These are phyloP conservation scores for Galerucella nymphaeae DNA, from an alignment of 2,888 invertebrate species.

Conservation along the genomic window DNA sequence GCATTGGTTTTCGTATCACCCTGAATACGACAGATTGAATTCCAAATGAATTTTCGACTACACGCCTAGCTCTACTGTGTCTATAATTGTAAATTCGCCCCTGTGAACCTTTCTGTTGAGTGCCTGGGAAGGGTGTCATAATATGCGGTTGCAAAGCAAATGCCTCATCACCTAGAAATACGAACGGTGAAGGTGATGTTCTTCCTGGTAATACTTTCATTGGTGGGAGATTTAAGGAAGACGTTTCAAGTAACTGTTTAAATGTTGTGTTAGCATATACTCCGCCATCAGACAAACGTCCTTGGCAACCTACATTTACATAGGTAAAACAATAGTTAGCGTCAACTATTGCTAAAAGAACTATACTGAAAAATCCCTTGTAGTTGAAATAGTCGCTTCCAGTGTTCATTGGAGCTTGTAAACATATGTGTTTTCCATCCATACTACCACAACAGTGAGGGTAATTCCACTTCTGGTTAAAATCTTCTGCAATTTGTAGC, in stretches of 20 bases:
- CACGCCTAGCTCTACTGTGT: conserved; percentile 13
- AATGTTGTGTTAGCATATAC: conserved; percentile 21
- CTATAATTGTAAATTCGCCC: neutral
- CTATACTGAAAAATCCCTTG: conserved; percentile 33
- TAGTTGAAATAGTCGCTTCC: conserved; percentile 36
- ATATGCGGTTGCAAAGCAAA: neutral
- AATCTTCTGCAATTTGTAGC: too few species aligned
- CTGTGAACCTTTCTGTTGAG: neutral
- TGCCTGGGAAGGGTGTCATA: neutral
- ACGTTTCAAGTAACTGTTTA: neutral
- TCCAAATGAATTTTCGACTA: conserved; percentile 19
- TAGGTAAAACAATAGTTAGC: conserved; percentile 20
- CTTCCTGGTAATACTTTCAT: neutral
- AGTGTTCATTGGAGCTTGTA: conserved; percentile 3
- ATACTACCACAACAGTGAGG: conserved; percentile 35
- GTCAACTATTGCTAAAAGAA: conserved; percentile 28
- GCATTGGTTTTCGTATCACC: neutral
- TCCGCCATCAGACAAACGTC: conserved; percentile 25
- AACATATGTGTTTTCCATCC: conserved; percentile 29
- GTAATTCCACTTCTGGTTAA: too few species aligned
- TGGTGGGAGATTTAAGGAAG: neutral
- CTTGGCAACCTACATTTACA: conserved; percentile 27
- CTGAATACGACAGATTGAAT: conserved; percentile 14
- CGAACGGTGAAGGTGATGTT: neutral
- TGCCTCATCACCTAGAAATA: neutral